Conservation (phyloP, 2,797 vertebrate species). For the Bovichtus variegatus region DNA sequence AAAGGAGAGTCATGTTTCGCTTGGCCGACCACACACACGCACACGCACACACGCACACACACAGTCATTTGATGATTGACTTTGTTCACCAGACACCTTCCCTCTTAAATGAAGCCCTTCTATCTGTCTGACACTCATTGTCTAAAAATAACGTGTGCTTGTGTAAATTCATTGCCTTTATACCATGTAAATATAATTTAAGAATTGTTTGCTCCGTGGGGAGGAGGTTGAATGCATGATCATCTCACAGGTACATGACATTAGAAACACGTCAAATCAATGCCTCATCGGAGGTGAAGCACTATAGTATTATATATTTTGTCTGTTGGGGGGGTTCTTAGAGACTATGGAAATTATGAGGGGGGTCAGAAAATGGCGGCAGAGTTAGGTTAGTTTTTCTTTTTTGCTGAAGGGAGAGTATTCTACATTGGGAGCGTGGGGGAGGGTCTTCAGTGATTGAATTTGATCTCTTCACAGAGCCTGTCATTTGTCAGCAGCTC, state of each 20-base stretch:
- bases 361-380: too few relatives aligned
- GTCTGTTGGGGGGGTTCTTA: neutral
- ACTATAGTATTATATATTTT: too few relatives aligned
- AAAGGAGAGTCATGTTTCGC: slow-evolving; percentile 35
- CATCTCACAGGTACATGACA: neutral
- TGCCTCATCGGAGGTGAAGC: neutral
- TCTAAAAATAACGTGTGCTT: neutral
- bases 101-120: neutral
- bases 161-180: neutral
- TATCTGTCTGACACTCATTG: neutral
- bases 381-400: too few relatives aligned
- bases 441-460: too few relatives aligned
- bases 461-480: too few relatives aligned
- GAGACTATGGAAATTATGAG: neutral
- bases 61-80: neutral
- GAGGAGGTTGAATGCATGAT: neutral
- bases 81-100: neutral
- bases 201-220: neutral
- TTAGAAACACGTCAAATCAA: neutral
- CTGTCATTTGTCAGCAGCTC: too few relatives aligned
- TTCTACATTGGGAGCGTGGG: too few relatives aligned
- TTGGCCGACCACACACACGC: neutral
- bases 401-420: too few relatives aligned
- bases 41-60: neutral
- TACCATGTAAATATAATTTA: too few relatives aligned